Base-by-base conservation (phyloP, 2,888 invertebrate species). In the Lapara coniferarum region DNA sequence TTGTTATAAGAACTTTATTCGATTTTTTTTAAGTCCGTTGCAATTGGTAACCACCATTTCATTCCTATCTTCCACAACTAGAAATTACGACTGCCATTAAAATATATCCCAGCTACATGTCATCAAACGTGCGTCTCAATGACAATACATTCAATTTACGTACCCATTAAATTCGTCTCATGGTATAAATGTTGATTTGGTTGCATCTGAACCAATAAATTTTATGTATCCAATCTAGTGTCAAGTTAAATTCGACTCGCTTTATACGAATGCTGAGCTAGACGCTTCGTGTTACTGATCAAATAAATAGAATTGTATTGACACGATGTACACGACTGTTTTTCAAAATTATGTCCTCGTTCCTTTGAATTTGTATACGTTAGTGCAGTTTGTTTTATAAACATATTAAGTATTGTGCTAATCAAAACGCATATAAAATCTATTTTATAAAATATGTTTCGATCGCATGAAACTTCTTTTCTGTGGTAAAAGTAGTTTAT, bases 161-260 rank as follows among this genome's bases (percentile, higher is more conserved):
- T 46, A 19, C 57, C 53, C 66, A 52, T 37, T 66, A 52, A 67
- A 67, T 59, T 66, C 30, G 46, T 59, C 63, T 63, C 49, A 70
- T 53, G 30, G 67, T 73, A 73, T 70, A 75, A 77, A 75, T 75
- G 77, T 81, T 80, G 77, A 78, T 77, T 73, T 74, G 75, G 56
- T 69, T 74, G 69, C 73, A 73, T 76, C 77, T 77, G 78, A 80
- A 75, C 83, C 85, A 86, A 88, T 90, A 89, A 85, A 89, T 87
- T 88, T 79, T 78, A 83, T 87, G 83, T 85, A 82, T 81, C 78
- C 81, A 86, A 87, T 87, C 80, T 81, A 78, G 73, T 81, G 87
- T 88, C 85, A 84, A 85, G 84, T 85, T 79, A 79, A 83, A 84
- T 86, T 83, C 86, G 81, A 87, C 86, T 88, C 85, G 79, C 72